Evolutionary conservation across 2,113 vertebrate species (phyloP), one percentile per base, ranked within the genome.

Genomic region (Salvelinus alpinus): DNA sequence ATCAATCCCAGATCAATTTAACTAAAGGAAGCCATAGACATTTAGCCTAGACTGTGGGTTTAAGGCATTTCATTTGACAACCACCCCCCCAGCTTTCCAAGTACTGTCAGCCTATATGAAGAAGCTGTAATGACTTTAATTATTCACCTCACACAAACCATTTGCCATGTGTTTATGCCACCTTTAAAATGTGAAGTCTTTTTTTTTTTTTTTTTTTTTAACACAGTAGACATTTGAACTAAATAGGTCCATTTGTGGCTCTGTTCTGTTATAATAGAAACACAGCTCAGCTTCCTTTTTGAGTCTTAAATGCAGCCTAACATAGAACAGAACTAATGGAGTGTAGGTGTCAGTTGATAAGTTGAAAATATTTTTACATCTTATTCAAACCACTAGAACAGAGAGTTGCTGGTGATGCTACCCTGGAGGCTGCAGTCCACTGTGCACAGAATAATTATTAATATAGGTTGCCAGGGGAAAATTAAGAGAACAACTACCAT

Each of bases 141-240:
- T 65, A 65, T 65, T 65, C 64, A 65, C 24, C 22, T 29, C 64
- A 65, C 25, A 65, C 25, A 65, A 65, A 65, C 64, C 25, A 6
- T 25, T 65, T 29, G 13, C 25, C 24, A 65, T 16, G 22, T 29
- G 27, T 65, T 65, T 16, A 65, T 65, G 16, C 3, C 13, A 51
- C 48, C 48, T 65, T 16, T 16, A 29, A 64, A 65, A 29, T 65
- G 64, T 65, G 48, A 51, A 51, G 8, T 38, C 48, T 51, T 1
- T 4, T 51, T 51, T 14, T 0, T 14, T 51, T 51, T 14, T 0
- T 14, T 51, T 51, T 9, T 31, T 7, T 7, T 5, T 2, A 38
- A 38, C 34, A 38, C 8, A 2, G 1, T 9, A 9, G 34, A 38
- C 34, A 16, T 51, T 51, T 51, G 3, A 5, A 51, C 48, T 16